A percentile compares a stretch with the other conserved stretches of the same genome.
Evolutionary conservation across 92 coral and sea anemone species (phyloP).

Genomic region (Parazoanthus darwini): DNA sequence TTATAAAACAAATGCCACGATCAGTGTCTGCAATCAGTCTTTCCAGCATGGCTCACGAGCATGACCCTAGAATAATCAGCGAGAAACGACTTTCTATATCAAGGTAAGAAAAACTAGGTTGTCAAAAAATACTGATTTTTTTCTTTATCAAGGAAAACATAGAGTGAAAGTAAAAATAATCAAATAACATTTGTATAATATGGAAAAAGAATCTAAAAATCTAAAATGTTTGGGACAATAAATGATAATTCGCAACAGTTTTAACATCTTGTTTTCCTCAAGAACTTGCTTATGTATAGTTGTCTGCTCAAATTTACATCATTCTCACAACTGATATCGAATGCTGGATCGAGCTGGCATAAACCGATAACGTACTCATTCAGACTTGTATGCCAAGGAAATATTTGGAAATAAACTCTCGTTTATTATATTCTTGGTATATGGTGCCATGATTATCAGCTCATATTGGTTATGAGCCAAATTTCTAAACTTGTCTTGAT

Average conservation of each 20-base stretch:
- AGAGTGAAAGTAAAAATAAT: background rate
- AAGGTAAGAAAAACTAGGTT: background rate
- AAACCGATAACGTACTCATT: too few relatives aligned
- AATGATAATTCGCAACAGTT: background rate
- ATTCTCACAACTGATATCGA: too few relatives aligned
- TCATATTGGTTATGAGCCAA: too few relatives aligned
- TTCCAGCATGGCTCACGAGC: conserved; percentile 1
- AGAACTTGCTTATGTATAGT: too few relatives aligned
- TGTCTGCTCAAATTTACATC: too few relatives aligned
- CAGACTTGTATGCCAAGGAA: too few relatives aligned
- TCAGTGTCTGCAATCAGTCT: conserved; percentile 17
- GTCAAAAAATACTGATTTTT: background rate
- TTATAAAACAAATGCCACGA: background rate
- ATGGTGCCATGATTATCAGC: too few relatives aligned
- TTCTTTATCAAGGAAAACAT: background rate
- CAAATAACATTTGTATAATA: too few relatives aligned
- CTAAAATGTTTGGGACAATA: background rate
- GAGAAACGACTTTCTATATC: conserved; percentile 32
- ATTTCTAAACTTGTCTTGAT: too few relatives aligned
- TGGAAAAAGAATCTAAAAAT: background rate
- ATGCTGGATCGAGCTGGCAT: too few relatives aligned
- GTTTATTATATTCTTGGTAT: too few relatives aligned
- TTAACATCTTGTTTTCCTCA: background rate
- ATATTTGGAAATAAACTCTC: too few relatives aligned
- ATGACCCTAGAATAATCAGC: background rate